Conservation (phyloP, 2,113 vertebrate species). For the Phalacrocorax aristotelis region DNA sequence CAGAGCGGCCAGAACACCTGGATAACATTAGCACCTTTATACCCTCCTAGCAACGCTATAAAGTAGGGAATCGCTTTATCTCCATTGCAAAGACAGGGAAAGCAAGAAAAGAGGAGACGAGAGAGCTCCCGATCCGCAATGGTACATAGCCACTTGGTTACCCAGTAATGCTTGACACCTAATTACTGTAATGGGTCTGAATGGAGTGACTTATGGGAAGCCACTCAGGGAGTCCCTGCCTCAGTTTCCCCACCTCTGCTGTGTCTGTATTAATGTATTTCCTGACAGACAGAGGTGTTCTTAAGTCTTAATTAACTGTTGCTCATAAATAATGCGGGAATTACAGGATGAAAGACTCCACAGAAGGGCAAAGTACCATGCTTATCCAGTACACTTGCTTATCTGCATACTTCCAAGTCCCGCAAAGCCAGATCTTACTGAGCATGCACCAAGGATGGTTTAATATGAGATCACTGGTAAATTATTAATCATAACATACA, state of each 20-base stretch:
- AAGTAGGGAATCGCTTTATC: not conserved
- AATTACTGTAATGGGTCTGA: not conserved
- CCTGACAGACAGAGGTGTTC: not conserved
- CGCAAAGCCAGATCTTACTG: not conserved
- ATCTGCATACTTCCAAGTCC: not conserved
- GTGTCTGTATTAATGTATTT: not conserved
- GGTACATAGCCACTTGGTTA: not conserved
- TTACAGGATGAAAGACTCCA: not conserved
- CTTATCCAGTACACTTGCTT: not conserved
- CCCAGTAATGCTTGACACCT: fast-evolving
- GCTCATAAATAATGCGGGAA: not conserved
- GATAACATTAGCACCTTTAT: not conserved
- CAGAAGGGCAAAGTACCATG: conserved; percentile 28
- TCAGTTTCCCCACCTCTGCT: not conserved
- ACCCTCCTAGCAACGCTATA: not conserved
- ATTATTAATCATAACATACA: not conserved
- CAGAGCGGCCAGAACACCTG: not conserved
- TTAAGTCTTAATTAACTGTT: not conserved
- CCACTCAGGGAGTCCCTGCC: not conserved
- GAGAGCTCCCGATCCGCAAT: fast-evolving
- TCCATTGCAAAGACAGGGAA: not conserved
- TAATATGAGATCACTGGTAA: not conserved
- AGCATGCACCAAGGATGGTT: not conserved
- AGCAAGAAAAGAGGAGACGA: not conserved
- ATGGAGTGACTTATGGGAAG: not conserved